Conservation (phyloP, 2,888 invertebrate species). For the Nomada ruficornis region DNA sequence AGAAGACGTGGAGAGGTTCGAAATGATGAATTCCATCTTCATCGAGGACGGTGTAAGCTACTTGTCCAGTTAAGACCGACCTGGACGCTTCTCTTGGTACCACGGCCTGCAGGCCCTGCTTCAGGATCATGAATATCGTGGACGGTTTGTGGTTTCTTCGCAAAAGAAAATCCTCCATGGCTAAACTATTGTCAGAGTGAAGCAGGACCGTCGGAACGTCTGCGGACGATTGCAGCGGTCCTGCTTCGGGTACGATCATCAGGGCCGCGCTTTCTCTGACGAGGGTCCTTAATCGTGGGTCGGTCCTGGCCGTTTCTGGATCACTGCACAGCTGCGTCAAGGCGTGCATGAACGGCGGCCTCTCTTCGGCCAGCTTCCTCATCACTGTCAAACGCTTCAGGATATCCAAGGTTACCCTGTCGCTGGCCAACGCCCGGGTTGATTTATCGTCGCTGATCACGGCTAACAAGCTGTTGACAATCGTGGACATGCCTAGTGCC, state of each 20-base stretch:
- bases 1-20: slow-evolving; percentile 91
- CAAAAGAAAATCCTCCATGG: slow-evolving; percentile 90
- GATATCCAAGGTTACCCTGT: slow-evolving; percentile 87
- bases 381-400: slow-evolving; percentile 90
- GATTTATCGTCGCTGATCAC: slow-evolving; percentile 86
- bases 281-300: slow-evolving; percentile 89
- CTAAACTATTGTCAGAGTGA: slow-evolving; percentile 89
- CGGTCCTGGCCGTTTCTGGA: slow-evolving; percentile 88
- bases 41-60: slow-evolving; percentile 91
- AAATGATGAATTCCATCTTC: slow-evolving; percentile 91
- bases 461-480: slow-evolving; percentile 86
- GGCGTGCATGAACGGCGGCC: slow-evolving; percentile 87
- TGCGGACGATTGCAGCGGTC: slow-evolving; percentile 87
- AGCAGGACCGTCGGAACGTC: slow-evolving; percentile 90
- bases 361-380: slow-evolving; percentile 89
- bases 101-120: slow-evolving; percentile 90
- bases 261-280: slow-evolving; percentile 90
- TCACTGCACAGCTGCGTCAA: slow-evolving; percentile 88
- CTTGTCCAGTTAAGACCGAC: slow-evolving; percentile 90
- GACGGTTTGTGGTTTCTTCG: slow-evolving; percentile 86
- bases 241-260: slow-evolving; percentile 88
- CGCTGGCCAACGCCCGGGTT: slow-evolving; percentile 86
- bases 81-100: slow-evolving; percentile 91
- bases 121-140: slow-evolving; percentile 89
- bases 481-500: slow-evolving; percentile 88